A percentile compares a stretch with the other conserved stretches of the same genome.
Evolutionary conservation across 1,140 invertebrate species (phyloP).

Genomic region (Thereuonema tuberculata): DNA sequence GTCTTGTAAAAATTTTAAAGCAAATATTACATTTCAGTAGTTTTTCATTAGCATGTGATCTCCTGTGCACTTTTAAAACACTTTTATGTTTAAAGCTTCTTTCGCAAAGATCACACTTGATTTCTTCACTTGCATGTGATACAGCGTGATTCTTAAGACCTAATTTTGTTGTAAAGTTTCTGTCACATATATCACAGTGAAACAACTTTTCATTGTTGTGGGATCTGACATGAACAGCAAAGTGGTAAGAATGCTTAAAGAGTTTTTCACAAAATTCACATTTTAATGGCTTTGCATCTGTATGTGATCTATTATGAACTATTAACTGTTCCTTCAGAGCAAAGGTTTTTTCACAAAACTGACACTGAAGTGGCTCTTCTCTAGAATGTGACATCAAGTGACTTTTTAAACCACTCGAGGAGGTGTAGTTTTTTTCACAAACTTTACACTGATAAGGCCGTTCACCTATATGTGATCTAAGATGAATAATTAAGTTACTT

Average conservation of each 20-base stretch:
- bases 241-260: neutral
- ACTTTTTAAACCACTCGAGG: neutral
- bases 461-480: no score
- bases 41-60: neutral
- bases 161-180: neutral
- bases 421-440: neutral
- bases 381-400: neutral
- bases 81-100: neutral
- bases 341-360: neutral
- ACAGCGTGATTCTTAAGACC: neutral
- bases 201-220: neutral
- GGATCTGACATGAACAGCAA: neutral
- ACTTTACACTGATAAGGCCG: neutral
- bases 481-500: no score
- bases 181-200: neutral
- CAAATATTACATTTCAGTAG: neutral
- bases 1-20: neutral
- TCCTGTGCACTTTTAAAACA: neutral
- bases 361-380: neutral
- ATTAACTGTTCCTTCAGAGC: neutral
- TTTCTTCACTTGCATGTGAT: neutral
- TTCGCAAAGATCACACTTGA: neutral
- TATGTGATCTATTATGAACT: neutral
- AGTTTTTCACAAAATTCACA: neutral
- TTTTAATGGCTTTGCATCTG: neutral